Percentiles rank a stretch among this genome's conserved stretches.
phyloP scores from a whole-genome alignment of 2,113 vertebrate genomes.

The Hiodon tergisus region DNA sequence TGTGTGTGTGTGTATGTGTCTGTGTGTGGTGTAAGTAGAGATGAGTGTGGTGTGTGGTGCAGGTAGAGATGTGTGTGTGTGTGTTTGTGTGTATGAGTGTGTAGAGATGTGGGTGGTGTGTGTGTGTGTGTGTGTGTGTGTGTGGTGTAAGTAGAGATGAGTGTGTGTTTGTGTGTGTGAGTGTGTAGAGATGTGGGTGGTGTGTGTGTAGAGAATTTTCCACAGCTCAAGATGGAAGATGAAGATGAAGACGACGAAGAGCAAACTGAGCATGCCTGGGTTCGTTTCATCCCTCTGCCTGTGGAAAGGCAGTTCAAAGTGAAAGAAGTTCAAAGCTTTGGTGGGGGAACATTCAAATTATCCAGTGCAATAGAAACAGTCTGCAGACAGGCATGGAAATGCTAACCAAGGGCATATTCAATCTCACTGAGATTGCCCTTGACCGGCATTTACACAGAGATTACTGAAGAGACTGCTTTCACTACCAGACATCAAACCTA shows the following conservation, averaged over 20 bases:
- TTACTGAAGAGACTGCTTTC: background rate
- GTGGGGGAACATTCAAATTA: slow-evolving; percentile 53
- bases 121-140: background rate
- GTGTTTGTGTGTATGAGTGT: background rate
- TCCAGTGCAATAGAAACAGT: slow-evolving; percentile 38
- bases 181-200: background rate
- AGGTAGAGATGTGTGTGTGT: background rate
- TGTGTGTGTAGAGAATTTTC: slow-evolving; percentile 20
- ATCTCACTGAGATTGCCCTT: slow-evolving; percentile 1
- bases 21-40: background rate
- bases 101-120: background rate
- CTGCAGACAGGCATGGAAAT: slow-evolving; percentile 9
- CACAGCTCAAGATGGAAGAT: slow-evolving; percentile 26
- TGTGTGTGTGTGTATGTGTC: no score
- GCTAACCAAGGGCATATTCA: slow-evolving; percentile 8
- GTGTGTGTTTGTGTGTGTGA: background rate
- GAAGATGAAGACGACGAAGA: slow-evolving; percentile 16
- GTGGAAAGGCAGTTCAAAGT: slow-evolving; percentile 62
- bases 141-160: background rate
- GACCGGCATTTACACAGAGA: background rate
- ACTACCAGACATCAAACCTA: background rate
- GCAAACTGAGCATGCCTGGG: slow-evolving; percentile 28
- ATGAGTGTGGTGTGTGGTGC: background rate
- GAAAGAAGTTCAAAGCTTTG: slow-evolving; percentile 59
- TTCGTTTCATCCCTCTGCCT: slow-evolving; percentile 39